These are phyloP conservation scores for Sebastolobus altivelis DNA, from an alignment of 2,797 vertebrate genomes.

Conservation along the genomic window DNA sequence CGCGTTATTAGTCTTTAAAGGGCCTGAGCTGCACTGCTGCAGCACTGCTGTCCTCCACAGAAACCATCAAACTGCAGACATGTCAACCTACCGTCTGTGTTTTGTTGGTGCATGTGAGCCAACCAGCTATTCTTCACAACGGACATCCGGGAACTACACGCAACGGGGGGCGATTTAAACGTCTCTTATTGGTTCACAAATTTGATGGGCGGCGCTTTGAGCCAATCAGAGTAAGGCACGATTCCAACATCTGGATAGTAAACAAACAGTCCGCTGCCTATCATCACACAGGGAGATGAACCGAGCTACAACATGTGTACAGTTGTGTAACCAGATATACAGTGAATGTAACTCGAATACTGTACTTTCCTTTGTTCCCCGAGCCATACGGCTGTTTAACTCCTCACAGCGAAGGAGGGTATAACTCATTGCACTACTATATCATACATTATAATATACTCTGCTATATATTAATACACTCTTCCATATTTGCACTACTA, in stretches of 20 bases:
- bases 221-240: slow-evolving; percentile 50
- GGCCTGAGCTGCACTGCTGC: neutral
- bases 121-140: slow-evolving; percentile 48
- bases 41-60: neutral
- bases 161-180: too few relatives aligned
- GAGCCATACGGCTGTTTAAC: too few relatives aligned
- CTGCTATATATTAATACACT: too few relatives aligned
- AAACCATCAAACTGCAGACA: slow-evolving; percentile 27
- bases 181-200: slow-evolving; percentile 43
- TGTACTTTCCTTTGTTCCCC: too few relatives aligned
- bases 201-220: neutral
- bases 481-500: too few relatives aligned
- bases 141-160: slow-evolving; percentile 58
- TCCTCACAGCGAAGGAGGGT: too few relatives aligned
- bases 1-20: neutral
- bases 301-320: slow-evolving; percentile 12
- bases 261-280: slow-evolving; percentile 69
- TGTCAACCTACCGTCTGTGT: slow-evolving; percentile 65
- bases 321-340: slow-evolving; percentile 34
- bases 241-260: slow-evolving; percentile 43
- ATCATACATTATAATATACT: too few relatives aligned
- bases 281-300: neutral
- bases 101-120: slow-evolving; percentile 76
- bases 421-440: too few relatives aligned
- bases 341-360: neutral